Percentiles rank a stretch among this genome's conserved stretches.
phyloP scores from a whole-genome alignment of 1,140 invertebrate species.

The Caenorhabditis briggsae region DNA sequence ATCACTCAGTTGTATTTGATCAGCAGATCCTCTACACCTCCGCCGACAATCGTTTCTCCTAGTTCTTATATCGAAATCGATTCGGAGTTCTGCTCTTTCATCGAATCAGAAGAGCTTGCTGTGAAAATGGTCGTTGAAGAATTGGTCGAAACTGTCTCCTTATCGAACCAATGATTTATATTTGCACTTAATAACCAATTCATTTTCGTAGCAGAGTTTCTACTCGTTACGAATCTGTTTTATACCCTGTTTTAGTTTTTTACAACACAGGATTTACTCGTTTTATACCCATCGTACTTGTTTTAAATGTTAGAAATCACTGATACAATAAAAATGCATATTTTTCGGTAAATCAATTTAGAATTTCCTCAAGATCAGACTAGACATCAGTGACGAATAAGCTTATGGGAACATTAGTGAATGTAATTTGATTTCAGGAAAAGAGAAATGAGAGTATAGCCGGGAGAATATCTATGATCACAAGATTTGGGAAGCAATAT shows the following conservation, averaged over 20 bases:
- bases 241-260: not conserved
- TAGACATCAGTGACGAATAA: constrained; percentile 5
- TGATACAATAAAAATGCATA: no score
- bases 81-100: not conserved
- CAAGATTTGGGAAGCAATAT: not conserved
- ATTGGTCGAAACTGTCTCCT: not conserved
- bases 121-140: not conserved
- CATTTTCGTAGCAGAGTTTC: not conserved
- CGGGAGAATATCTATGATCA: not conserved
- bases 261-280: no score
- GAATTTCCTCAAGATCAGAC: not conserved
- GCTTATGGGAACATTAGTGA: not conserved
- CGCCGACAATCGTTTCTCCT: not conserved
- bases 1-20: not conserved
- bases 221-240: not conserved
- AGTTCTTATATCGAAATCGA: not conserved
- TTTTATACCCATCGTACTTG: no score
- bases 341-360: not conserved
- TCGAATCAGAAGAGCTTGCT: constrained; percentile 8
- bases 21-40: not conserved
- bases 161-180: not conserved
- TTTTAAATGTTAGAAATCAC: no score
- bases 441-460: constrained; percentile 6
- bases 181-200: not conserved
- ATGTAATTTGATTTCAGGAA: not conserved